Base-by-base conservation (phyloP, 2,113 vertebrate genomes). In the Colistium nudipinnis region DNA sequence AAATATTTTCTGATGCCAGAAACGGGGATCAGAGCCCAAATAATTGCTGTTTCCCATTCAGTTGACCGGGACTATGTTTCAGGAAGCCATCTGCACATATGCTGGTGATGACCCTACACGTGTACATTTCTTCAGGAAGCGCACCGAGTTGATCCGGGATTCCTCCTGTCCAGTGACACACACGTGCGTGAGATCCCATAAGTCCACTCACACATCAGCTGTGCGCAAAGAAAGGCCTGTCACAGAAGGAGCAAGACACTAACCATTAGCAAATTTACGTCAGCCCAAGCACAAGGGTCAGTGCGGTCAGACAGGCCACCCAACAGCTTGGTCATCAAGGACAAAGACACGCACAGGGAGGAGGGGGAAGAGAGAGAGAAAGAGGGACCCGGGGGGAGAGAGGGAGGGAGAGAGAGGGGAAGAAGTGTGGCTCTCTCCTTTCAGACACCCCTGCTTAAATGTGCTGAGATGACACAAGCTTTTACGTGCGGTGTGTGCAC, bases 181-280 rank as follows among this genome's bases (percentile, higher is more conserved):
- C 44, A 55, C 8, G 28, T 38, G 48, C 11, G 30, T 13, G 14
- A 19, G 2, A 27, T 25, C 45, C 52, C 25, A 27, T 62, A 25
- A 27, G 27, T 19, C 31, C 41, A 30, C 43, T 41, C 62, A 81
- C 81, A 72, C 85, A 84, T 83, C 80, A 88, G 80, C 85, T 88
- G 82, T 80, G 78, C 35, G 6, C 43, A 80, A 60, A 74, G n/a
- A 66, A 74, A 8, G 43, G 39, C 67, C 68, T 84, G 85, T 89
- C 84, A 86, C 75, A 60, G 60, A 10, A 49, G 63, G 61, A 76
- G 62, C 74, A 62, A 81, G 69, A 85, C 44, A 63, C 78, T 83
- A 89, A 88, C 80, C 84, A 86, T 89, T 88, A 88, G 84, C 63
- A 22, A 89, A 88, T 90, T 89, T 88, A 89, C 83, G 77, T 91